Evolutionary conservation across 2,888 invertebrate species (phyloP), one percentile per base, ranked within the genome.

Genomic region (Frankliniella intonsa): DNA sequence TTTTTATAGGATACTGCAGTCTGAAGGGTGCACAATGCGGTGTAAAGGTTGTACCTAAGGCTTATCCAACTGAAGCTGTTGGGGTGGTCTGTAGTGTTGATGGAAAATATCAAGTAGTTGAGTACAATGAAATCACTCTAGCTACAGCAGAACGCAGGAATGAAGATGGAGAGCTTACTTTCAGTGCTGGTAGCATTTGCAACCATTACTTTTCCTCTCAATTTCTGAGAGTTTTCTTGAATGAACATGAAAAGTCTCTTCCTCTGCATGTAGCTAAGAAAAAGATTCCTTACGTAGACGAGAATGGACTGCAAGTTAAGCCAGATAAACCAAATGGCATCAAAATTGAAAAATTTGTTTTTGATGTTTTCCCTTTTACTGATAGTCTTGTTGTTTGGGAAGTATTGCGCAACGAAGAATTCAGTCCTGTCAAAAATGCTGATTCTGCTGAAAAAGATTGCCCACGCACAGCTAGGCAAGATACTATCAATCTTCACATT

Each of bases 321-420:
- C 98, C 99, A 0, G 91, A 92, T 0, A 91, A 92, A 83, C 93
- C 97, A 0, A 99, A 99, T 86, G 99, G 99, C 14, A 96, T 99
- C 84, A 99, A 99, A 90, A 94, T 99, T 89, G 99, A 99, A 87
- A 99, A 99, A 88, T 99, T 99, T 87, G 95, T 99, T 14, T 99
- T 99, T 87, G 99, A 99, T 88, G 98, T 99, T 0, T 99, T 99
- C 87, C 95, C 95, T 86, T 97, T 96, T 88, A 93, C 98, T 0
- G 92, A 95, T 84, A 94, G 93, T 85, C 96, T 99, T 86, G 96
- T 95, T 17, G 96, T 96, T 10, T 95, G 98, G 92, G 97, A 99
- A 89, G 95, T 96, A 0, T 91, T 94, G 0, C 92, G 99, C 80
- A 94, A 95, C 85, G 94, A 95, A 83, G 99, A 99, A 87, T 99